These are phyloP conservation scores for Netelia inedita DNA, from an alignment of 2,888 invertebrate species.

Conservation along the genomic window DNA sequence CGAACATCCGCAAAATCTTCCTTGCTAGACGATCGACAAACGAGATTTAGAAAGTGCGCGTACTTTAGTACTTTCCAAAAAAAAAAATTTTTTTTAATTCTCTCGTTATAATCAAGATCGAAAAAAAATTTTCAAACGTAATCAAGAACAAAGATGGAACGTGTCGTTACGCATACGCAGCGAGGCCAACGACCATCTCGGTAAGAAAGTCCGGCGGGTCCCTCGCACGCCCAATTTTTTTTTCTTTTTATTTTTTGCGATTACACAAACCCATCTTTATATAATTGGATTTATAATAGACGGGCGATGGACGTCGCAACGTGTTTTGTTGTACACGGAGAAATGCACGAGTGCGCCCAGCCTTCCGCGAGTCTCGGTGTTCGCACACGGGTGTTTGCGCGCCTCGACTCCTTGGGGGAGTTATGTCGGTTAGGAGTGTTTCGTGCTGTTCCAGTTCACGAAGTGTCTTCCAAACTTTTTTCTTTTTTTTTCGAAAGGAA, in stretches of 20 bases:
- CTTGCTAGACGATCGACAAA: too few species aligned
- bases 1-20: too few species aligned
- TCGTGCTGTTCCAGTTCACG: constrained; percentile 59
- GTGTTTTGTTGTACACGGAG: constrained; percentile 13
- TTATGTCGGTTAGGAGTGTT: constrained; percentile 65
- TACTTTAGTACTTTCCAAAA: too few species aligned
- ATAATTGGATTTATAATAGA: constrained; percentile 63
- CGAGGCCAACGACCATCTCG: constrained; percentile 28
- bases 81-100: too few species aligned
- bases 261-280: constrained; percentile 65
- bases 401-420: constrained; percentile 23
- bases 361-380: constrained; percentile 60
- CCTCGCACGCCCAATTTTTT: too few species aligned
- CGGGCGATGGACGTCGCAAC: background rate
- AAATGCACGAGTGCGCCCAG: constrained; percentile 51
- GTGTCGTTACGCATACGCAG: too few species aligned
- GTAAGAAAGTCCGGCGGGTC: constrained; percentile 50
- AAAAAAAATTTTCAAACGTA: background rate
- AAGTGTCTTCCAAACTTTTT: constrained; percentile 51
- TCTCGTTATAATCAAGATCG: too few species aligned
- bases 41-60: too few species aligned
- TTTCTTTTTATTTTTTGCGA: constrained; percentile 7
- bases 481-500: background rate
- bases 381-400: constrained; percentile 57
- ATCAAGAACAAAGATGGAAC: background rate